Evolutionary conservation across 2,113 vertebrate genomes (phyloP).

Genomic region (Orthochromis malagaraziensis): DNA sequence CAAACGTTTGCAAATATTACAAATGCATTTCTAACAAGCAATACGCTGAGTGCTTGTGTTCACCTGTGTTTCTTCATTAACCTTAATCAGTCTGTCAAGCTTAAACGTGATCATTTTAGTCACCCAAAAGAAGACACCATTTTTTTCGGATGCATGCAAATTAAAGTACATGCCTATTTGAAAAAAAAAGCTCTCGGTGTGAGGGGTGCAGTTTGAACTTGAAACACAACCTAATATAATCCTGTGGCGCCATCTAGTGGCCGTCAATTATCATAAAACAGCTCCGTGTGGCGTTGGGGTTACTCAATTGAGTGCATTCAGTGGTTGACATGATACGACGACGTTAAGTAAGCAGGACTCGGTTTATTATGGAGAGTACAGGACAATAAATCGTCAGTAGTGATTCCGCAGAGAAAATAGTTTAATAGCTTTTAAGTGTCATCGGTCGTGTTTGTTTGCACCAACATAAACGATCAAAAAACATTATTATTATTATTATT

Average conservation of each 20-base stretch:
- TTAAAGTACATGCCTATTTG: neutral
- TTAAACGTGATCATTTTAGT: neutral
- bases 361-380: neutral
- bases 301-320: neutral
- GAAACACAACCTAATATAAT: neutral
- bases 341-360: neutral
- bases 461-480: neutral
- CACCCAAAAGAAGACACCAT: neutral
- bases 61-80: neutral
- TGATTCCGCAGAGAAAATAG: neutral
- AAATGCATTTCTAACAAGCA: neutral
- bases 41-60: neutral
- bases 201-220: accelerated
- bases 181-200: neutral
- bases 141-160: neutral
- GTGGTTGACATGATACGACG: neutral
- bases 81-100: neutral
- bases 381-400: neutral
- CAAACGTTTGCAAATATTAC: neutral
- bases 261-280: neutral
- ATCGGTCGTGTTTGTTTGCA: neutral
- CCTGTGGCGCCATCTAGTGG: conserved; percentile 58
- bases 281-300: neutral
- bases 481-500: neutral
- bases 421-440: neutral